phyloP scores from a whole-genome alignment of 2,797 vertebrate species.

The Amblyraja radiata region DNA sequence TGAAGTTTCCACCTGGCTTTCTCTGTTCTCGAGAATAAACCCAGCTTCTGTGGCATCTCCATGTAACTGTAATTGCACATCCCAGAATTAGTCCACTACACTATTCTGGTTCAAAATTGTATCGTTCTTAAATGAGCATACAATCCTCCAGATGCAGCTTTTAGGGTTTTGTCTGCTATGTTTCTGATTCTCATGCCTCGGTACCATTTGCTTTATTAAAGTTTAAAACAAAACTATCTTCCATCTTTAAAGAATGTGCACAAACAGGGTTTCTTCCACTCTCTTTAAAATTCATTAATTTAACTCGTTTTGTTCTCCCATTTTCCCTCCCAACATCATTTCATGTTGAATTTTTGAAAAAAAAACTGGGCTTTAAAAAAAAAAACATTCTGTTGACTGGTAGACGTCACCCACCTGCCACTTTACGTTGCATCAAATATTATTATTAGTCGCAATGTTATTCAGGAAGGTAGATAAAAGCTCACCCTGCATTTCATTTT shows the following conservation, averaged over 20 bases:
- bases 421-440: neutral
- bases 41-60: no score
- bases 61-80: no score
- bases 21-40: no score
- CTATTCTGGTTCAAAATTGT: no score
- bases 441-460: neutral
- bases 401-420: neutral
- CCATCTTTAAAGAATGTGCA: neutral
- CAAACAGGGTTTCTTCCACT: neutral
- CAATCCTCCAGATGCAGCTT: no score
- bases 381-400: neutral
- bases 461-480: neutral
- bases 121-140: no score
- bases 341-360: neutral
- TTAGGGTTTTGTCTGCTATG: no score
- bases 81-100: no score
- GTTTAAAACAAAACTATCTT: neutral
- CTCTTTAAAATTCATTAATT: neutral
- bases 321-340: neutral
- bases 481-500: neutral
- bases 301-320: neutral
- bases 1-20: no score
- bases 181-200: neutral
- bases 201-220: neutral
- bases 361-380: neutral